These are phyloP conservation scores for Drosophila kurseongensis DNA, from an alignment of 1,140 invertebrate genomes.

Conservation along the genomic window DNA sequence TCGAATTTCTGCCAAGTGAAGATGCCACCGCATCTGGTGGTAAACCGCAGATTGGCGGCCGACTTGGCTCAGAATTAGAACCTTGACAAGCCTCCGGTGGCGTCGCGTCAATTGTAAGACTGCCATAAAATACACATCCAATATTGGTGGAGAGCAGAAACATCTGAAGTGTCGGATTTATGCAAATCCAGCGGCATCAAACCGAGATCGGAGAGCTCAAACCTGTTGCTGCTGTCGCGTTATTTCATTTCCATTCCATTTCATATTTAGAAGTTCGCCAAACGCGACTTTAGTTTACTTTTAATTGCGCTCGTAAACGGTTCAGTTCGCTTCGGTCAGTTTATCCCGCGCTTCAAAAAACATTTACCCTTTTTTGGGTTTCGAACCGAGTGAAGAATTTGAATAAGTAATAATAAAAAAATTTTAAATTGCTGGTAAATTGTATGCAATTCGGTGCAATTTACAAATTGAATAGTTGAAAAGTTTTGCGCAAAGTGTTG, in stretches of 20 bases:
- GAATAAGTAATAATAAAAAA: background rate
- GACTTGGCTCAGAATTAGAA: slow-evolving; percentile 6
- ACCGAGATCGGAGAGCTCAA: slow-evolving; percentile 39
- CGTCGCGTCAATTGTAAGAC: slow-evolving; percentile 47
- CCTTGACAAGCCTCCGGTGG: slow-evolving; percentile 40
- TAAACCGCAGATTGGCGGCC: slow-evolving; percentile 30
- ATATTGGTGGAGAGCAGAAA: slow-evolving; percentile 31
- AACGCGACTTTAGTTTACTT: slow-evolving; percentile 67
- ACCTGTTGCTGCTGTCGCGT: slow-evolving; percentile 65
- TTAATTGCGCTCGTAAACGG: slow-evolving; percentile 66
- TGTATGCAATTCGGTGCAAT: background rate
- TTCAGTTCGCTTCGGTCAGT: slow-evolving; percentile 22
- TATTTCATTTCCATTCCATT: slow-evolving; percentile 69
- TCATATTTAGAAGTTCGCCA: slow-evolving; percentile 75
- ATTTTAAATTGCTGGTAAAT: slow-evolving; percentile 13
- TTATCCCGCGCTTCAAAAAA: background rate
- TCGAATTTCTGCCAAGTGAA: slow-evolving; percentile 19
- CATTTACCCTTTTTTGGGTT: background rate
- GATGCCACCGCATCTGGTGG: slow-evolving; percentile 25
- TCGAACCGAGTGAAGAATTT: background rate
- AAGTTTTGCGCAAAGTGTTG: background rate
- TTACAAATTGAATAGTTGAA: background rate
- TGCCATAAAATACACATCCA: slow-evolving; percentile 5
- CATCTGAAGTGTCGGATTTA: slow-evolving; percentile 46
- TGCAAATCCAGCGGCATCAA: slow-evolving; percentile 51